These are phyloP conservation scores for Gymnoscopelus microlampas DNA, from an alignment of 2,797 vertebrate genomes.

Conservation along the genomic window DNA sequence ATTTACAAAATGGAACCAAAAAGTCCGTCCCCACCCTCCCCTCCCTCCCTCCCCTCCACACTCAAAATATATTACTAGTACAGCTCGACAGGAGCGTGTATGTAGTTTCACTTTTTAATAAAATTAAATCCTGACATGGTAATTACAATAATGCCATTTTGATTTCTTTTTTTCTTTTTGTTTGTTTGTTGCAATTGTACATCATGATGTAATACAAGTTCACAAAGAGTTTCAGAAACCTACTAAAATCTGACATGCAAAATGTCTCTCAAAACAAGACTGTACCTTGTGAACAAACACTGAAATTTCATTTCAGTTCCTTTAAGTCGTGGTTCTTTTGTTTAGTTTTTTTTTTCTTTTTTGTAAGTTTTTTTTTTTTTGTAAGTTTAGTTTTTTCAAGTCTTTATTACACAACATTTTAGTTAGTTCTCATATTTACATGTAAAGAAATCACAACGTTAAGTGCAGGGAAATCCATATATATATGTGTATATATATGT, in stretches of 20 bases:
- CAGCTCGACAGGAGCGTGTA: conserved; percentile 93
- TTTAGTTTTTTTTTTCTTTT: conserved; percentile 54
- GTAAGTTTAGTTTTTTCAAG: conserved; percentile 51
- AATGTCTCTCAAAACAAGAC: conserved; percentile 95
- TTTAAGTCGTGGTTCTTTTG: conserved; percentile 77
- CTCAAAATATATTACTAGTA: conserved; percentile 99
- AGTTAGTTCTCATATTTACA: conserved; percentile 93
- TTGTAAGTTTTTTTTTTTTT: conserved; percentile 53
- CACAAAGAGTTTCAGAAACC: conserved; percentile 90
- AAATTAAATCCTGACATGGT: conserved; percentile 99
- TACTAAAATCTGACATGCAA: conserved; percentile 98
- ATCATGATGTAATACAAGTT: conserved; percentile 94
- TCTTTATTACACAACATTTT: conserved; percentile 92
- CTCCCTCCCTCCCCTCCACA: conserved; percentile 83
- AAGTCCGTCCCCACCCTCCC: conserved; percentile 88
- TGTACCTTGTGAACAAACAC: conserved; percentile 97
- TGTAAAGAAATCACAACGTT: conserved; percentile 85
- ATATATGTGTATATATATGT: conserved; percentile 83
- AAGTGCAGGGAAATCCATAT: conserved; percentile 86
- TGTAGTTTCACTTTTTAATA: conserved; percentile 89
- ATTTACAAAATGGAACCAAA: conserved; percentile 95
- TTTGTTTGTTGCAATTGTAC: conserved; percentile 91
- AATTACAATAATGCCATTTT: conserved; percentile 96
- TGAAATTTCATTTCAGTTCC: conserved; percentile 93
- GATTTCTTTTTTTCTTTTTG: conserved; percentile 50